Evolutionary conservation across 2,797 vertebrate species (phyloP).

Genomic region (Graptemys geographica): DNA sequence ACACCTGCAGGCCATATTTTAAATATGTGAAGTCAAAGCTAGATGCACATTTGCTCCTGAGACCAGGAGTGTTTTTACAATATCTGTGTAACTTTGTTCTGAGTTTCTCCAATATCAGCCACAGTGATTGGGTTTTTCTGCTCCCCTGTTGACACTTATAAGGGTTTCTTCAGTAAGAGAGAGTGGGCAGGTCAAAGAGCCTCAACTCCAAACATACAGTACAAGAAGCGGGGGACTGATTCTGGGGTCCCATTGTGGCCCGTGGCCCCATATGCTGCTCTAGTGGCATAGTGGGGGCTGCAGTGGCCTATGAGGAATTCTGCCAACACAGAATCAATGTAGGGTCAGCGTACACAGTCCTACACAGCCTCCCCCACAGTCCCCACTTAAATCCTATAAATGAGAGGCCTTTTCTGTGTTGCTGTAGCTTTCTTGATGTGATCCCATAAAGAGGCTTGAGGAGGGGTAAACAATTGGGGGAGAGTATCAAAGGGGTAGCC

Average conservation of each 20-base stretch:
- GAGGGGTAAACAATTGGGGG: not conserved
- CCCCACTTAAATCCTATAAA: not conserved
- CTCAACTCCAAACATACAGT: not conserved
- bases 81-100: not conserved
- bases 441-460: not conserved
- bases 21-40: not conserved
- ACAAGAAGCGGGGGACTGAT: not conserved
- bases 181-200: not conserved
- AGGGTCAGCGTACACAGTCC: not conserved
- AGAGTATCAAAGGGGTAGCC: not conserved
- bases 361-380: fast-evolving
- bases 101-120: not conserved
- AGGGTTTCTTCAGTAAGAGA: not conserved
- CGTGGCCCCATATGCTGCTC: not conserved
- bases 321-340: not conserved
- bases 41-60: not conserved
- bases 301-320: not conserved
- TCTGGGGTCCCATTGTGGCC: not conserved
- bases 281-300: not conserved
- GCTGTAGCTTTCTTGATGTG: not conserved
- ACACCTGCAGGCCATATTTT: not conserved
- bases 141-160: not conserved
- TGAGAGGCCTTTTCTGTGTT: not conserved
- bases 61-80: not conserved
- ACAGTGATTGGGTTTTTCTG: not conserved